Evolutionary conservation across 2,888 invertebrate genomes (phyloP), one percentile per base, ranked within the genome.

Genomic region (Mesodorylaimus sp.): DNA sequence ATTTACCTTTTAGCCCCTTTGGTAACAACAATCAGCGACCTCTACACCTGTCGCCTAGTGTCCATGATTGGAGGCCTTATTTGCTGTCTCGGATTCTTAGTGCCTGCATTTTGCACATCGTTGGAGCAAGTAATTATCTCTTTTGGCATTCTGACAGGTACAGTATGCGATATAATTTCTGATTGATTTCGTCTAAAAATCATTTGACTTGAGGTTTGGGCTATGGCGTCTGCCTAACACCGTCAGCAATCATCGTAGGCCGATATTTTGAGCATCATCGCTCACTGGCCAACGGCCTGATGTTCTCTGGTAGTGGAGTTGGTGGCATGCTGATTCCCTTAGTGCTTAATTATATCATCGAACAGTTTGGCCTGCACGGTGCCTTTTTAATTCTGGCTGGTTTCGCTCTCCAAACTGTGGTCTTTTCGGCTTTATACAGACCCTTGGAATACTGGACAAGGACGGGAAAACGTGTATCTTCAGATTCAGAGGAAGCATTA

Each of bases 231-330:
- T 36, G 25, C 19, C 2, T 46, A n/a, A 19, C 39, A 2, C 45
- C 45, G 41, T 25, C 39, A 2, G 45, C 46, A 3, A 21, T 50
- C 45, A 50, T 50, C 21, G 37, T 50, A 5, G 23, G 38, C 2
- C 38, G 45, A 16, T 51, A 51, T 39, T 51, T 51, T 36, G 47
- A 44, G 28, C 42, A 48, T n/a, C 27, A 39, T 7, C 36, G 44
- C 1, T 28, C 48, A 21, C 23, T 51, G 26, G 51, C 51, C 38
- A 48, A 43, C 28, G 51, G 48, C 3, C 32, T 51, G 32, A 23
- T 43, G n/a, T 51, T 42, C 48, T 24, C 32, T 25, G 41, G 42
- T 7, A 23, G 39, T 29, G 51, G 51, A 24, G 16, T 51, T 13
- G 51, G 29, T 29, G 25, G 45, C 27, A 28, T 43, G 16, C 13